Base-by-base conservation (phyloP, 2,113 vertebrate species). In the Anoura caudifer region DNA sequence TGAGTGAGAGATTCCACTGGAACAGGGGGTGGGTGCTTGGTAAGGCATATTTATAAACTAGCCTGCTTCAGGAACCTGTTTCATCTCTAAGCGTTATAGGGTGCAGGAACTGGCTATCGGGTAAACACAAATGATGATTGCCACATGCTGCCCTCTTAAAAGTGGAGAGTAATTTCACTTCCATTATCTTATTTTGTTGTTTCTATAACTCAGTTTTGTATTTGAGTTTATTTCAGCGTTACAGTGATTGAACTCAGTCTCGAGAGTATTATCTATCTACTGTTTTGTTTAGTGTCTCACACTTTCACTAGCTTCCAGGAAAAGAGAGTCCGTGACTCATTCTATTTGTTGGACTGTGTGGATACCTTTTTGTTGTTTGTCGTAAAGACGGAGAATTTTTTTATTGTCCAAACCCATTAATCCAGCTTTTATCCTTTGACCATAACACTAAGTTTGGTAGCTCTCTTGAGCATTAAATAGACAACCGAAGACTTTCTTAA, bases 391-490 rank as follows among this genome's bases (percentile, higher is more conserved):
- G 80, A 75, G 4, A 73, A 52, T 88, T 69, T 82, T 70, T 83
- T 22, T 69, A 43, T 86, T 84, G 24, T 70, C 20, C 26, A 87
- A 84, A 84, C 31, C n/a, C 28, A 41, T 52, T 90, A 75, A 20
- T 76, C 22, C 43, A 90, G 24, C 72, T 92, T 97, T 95, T 90
- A 76, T 76, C n/a, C 22, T 83, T 95, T 63, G 69, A 75, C 63
- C n/a, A 28, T 50, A 94, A 36, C 38, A 76, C 7, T 31, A 73
- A 38, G 31, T 79, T 83, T 93, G 56, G n/a, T 63, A 97, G 11
- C 14, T 36, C 61, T 92, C n/a, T 52, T 85, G 31, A 96, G 61
- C 54, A 65, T 87, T 87, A 84, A 69, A 15, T 86, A 70, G 67
- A 79, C 9, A 69, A 79, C 38, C 84, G 69, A 28, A 56, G 70